phyloP scores from a whole-genome alignment of 2,888 invertebrate species.

The Eupeodes luniger region DNA sequence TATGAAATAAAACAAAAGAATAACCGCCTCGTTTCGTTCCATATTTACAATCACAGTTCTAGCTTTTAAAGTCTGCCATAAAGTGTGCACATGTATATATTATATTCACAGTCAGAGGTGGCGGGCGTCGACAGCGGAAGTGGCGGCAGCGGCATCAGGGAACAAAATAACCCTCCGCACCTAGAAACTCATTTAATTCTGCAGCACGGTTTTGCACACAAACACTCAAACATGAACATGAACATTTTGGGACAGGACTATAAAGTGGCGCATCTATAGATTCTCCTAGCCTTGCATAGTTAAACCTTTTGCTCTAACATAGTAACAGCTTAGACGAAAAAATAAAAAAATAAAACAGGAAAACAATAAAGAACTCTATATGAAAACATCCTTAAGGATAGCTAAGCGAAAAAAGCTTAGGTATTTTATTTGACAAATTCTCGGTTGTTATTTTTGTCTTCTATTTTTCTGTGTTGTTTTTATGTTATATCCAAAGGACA shows the following conservation, averaged over 20 bases:
- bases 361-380: background rate
- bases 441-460: slow-evolving; percentile 36
- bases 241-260: slow-evolving; percentile 32
- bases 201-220: slow-evolving; percentile 57
- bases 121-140: background rate
- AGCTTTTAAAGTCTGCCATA: slow-evolving; percentile 53
- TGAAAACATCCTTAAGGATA: slow-evolving; percentile 61
- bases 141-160: background rate
- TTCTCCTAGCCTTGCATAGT: slow-evolving; percentile 30
- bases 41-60: slow-evolving; percentile 37
- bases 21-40: background rate
- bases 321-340: slow-evolving; percentile 28
- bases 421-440: slow-evolving; percentile 72
- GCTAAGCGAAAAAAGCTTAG: slow-evolving; percentile 25
- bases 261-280: slow-evolving; percentile 54
- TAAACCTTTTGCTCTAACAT: slow-evolving; percentile 48
- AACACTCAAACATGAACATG: slow-evolving; percentile 28
- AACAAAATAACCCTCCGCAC: slow-evolving; percentile 48
- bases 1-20: slow-evolving; percentile 3
- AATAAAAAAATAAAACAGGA: background rate
- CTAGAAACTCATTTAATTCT: slow-evolving; percentile 64
- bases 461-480: slow-evolving; percentile 59
- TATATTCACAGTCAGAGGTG: background rate
- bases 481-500: slow-evolving; percentile 52
- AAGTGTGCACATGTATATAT: slow-evolving; percentile 33